phyloP scores from a whole-genome alignment of 2,797 vertebrate genomes.

The Melanotaenia maccullochi region DNA sequence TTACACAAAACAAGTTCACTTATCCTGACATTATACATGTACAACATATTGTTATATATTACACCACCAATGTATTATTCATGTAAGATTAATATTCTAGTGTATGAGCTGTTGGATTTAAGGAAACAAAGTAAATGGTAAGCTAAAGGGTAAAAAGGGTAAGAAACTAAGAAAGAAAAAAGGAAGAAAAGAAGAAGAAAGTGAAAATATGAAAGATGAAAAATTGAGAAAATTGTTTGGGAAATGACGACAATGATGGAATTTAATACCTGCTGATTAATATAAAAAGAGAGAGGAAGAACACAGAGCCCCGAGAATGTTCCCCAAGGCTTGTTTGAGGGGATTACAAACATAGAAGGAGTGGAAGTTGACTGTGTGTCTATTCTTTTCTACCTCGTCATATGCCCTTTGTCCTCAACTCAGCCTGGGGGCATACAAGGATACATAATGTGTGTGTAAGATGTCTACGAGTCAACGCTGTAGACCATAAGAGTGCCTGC shows the following conservation, averaged over 20 bases:
- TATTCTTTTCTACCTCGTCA: slow-evolving; percentile 42
- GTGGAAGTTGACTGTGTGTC: slow-evolving; percentile 43
- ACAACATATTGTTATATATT: neutral
- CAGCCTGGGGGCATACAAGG: slow-evolving; percentile 31
- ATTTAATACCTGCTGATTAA: slow-evolving; percentile 47
- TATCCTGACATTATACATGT: neutral
- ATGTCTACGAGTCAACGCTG: slow-evolving; percentile 28
- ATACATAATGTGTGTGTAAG: slow-evolving; percentile 33
- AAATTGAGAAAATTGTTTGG: slow-evolving; percentile 2
- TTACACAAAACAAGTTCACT: neutral
- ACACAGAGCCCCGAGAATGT: slow-evolving; percentile 18
- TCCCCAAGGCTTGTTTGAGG: slow-evolving; percentile 44
- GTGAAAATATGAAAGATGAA: neutral
- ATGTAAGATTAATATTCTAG: neutral
- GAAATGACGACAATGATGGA: neutral
- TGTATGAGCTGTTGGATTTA: neutral
- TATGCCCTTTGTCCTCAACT: slow-evolving; percentile 42
- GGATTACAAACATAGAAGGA: slow-evolving; percentile 45
- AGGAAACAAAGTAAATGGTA: neutral
- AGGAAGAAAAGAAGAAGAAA: neutral
- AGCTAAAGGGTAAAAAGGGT: neutral
- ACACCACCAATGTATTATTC: neutral
- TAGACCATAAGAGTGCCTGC: neutral
- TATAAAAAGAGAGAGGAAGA: slow-evolving; percentile 31
- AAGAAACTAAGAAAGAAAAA: neutral